A percentile compares a stretch with the other conserved stretches of the same genome.
Evolutionary conservation across 1,140 invertebrate genomes (phyloP).

Genomic region (Musca vetustissima): DNA sequence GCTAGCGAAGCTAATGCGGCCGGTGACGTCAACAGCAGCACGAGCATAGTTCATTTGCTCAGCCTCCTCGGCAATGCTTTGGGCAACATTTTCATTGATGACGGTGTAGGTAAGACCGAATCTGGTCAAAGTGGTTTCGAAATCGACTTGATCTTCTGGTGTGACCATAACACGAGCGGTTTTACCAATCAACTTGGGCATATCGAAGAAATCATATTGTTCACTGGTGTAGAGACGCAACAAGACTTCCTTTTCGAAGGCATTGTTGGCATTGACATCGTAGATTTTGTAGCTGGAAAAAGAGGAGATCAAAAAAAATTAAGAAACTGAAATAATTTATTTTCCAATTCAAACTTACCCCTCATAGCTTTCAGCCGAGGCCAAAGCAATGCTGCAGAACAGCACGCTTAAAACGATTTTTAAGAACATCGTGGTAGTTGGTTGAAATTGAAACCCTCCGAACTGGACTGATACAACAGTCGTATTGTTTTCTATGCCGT

Average conservation of each 20-base stretch:
- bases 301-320: background rate
- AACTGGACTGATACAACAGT: slow-evolving; percentile 5
- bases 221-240: slow-evolving; percentile 35
- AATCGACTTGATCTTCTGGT: slow-evolving; percentile 40
- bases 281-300: slow-evolving; percentile 46
- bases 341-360: slow-evolving; percentile 39
- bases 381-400: slow-evolving; percentile 35
- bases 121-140: slow-evolving; percentile 36
- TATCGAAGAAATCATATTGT: slow-evolving; percentile 45
- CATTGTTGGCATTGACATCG: slow-evolving; percentile 38
- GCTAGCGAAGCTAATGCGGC: slow-evolving; percentile 37
- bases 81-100: slow-evolving; percentile 39
- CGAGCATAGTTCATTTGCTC: slow-evolving; percentile 18
- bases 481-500: background rate
- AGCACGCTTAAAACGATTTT: slow-evolving; percentile 30
- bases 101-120: slow-evolving; percentile 33
- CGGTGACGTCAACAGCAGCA: slow-evolving; percentile 25
- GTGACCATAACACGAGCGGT: slow-evolving; percentile 43
- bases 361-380: slow-evolving; percentile 34
- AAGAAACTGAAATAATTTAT: background rate
- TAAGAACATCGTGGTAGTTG: slow-evolving; percentile 21
- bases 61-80: slow-evolving; percentile 13
- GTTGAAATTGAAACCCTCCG: too few relatives aligned
- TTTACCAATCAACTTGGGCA: slow-evolving; percentile 35
- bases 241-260: slow-evolving; percentile 42